These are phyloP conservation scores for Spinus pinus DNA, from an alignment of 2,797 vertebrate genomes.

Conservation along the genomic window DNA sequence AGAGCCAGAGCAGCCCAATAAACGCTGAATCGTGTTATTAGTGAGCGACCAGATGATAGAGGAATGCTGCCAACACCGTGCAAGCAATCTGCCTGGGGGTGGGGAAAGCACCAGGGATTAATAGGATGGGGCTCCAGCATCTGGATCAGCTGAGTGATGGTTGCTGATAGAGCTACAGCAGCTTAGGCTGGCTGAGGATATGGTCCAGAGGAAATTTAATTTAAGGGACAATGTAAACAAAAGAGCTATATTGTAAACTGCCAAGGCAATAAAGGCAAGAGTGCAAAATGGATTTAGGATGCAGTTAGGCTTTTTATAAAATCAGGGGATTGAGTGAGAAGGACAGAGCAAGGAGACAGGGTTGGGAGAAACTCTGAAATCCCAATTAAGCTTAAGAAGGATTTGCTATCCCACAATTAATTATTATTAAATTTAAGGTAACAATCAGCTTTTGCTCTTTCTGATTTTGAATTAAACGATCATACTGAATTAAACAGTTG, in stretches of 20 bases:
- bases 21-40: slow-evolving; percentile 19
- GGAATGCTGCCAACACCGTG: not conserved
- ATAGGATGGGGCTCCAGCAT: not conserved
- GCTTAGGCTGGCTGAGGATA: not conserved
- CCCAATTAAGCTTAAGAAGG: not conserved
- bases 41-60: slow-evolving; percentile 17
- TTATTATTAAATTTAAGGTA: not conserved
- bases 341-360: slow-evolving; percentile 13
- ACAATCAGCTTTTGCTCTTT: not conserved
- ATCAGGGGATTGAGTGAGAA: not conserved
- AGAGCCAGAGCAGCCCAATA: not conserved
- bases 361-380: not conserved
- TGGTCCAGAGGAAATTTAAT: not conserved
- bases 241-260: not conserved
- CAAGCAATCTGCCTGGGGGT: not conserved
- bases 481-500: not conserved
- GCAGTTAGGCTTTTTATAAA: slow-evolving; percentile 10
- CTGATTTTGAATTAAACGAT: not conserved
- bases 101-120: not conserved
- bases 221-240: not conserved
- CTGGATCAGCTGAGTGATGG: not conserved
- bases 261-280: slow-evolving; percentile 5
- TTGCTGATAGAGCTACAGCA: not conserved
- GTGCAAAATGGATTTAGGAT: slow-evolving; percentile 32
- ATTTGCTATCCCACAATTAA: not conserved